Conservation (phyloP, 2,888 invertebrate species). For the Campoplex capitator region DNA sequence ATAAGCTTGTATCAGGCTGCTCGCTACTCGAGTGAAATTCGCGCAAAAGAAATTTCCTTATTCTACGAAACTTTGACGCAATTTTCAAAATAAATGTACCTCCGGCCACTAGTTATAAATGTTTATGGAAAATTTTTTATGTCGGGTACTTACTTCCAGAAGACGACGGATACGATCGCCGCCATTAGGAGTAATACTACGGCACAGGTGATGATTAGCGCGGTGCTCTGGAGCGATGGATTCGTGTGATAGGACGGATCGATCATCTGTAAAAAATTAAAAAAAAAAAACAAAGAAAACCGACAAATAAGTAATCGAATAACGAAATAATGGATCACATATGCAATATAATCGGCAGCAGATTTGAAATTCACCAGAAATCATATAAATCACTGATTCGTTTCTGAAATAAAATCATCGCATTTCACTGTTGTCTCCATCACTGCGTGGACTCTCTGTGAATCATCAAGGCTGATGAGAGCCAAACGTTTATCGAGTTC, state of each 20-base stretch:
- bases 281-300: slow-evolving; percentile 59
- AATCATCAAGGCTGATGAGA: slow-evolving; percentile 25
- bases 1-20: neutral
- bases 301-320: slow-evolving; percentile 24
- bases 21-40: neutral
- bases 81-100: neutral
- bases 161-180: slow-evolving; percentile 92
- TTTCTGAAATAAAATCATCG: neutral
- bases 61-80: slow-evolving; percentile 1
- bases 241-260: slow-evolving; percentile 95
- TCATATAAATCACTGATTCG: neutral
- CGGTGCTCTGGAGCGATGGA: slow-evolving; percentile 93
- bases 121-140: neutral
- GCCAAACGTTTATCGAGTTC: slow-evolving; percentile 13
- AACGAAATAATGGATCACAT: neutral
- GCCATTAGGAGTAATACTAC: slow-evolving; percentile 91
- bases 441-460: neutral
- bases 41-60: neutral
- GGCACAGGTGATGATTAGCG: slow-evolving; percentile 93
- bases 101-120: neutral
- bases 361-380: neutral
- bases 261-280: slow-evolving; percentile 90
- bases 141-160: slow-evolving; percentile 92
- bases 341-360: neutral
- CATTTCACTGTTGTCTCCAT: too few species aligned